Conservation (phyloP, 1,140 invertebrate species). For the Drosophila grimshawi region DNA sequence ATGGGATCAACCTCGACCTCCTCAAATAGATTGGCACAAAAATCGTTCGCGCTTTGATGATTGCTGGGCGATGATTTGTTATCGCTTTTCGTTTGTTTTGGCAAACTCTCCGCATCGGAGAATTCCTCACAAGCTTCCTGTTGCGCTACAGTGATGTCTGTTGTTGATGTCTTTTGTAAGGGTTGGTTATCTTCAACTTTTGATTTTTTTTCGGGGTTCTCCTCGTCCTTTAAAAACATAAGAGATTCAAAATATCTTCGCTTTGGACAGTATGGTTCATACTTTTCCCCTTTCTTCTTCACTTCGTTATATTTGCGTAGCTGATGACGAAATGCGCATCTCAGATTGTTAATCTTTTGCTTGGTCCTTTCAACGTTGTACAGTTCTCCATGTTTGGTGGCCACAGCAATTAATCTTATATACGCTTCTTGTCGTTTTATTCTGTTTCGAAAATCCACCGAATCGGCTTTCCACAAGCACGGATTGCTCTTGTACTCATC, state of each 20-base stretch:
- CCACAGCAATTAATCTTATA: constrained; percentile 78
- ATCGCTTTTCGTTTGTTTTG: constrained; percentile 59
- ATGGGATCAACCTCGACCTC: constrained; percentile 59
- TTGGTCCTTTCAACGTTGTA: constrained; percentile 83
- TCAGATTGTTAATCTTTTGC: constrained; percentile 83
- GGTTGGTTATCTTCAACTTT: constrained; percentile 51
- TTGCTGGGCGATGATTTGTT: constrained; percentile 65
- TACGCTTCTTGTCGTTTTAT: constrained; percentile 77
- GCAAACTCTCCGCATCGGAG: constrained; percentile 66
- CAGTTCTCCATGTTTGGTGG: constrained; percentile 78
- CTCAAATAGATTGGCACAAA: constrained; percentile 70
- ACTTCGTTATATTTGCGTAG: constrained; percentile 80
- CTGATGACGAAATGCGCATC: constrained; percentile 83
- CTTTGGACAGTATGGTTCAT: constrained; percentile 81
- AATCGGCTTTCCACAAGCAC: constrained; percentile 82
- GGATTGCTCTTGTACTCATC: constrained; percentile 82
- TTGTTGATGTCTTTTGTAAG: constrained; percentile 41
- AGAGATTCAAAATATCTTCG: constrained; percentile 80
- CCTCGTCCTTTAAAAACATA: constrained; percentile 82
- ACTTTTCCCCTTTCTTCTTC: constrained; percentile 79
- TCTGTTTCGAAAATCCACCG: constrained; percentile 75
- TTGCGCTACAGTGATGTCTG: constrained; percentile 45
- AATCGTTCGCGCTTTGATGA: constrained; percentile 58
- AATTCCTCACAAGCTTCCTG: constrained; percentile 62
- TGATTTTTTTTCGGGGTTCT: constrained; percentile 69